These are phyloP conservation scores for Oryzias melastigma DNA, from an alignment of 2,113 vertebrate species.

Conservation along the genomic window DNA sequence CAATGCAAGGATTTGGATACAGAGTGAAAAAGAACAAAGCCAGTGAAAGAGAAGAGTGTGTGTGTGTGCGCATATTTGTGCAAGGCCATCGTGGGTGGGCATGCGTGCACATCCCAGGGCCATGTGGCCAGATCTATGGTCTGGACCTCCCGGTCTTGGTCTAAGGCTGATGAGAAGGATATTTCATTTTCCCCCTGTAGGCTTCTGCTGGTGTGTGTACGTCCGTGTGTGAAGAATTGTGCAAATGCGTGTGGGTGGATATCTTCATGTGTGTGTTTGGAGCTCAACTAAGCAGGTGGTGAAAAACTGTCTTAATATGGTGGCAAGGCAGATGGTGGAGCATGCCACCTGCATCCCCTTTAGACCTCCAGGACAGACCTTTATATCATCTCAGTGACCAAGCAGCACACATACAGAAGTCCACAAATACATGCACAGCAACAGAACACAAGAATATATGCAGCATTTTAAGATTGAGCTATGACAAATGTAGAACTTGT, in stretches of 20 bases:
- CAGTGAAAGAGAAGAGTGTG: neutral
- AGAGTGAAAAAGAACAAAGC: constrained; percentile 1
- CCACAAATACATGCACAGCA: constrained; percentile 15
- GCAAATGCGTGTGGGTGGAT: constrained; percentile 10
- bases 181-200: constrained; percentile 58
- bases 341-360: constrained; percentile 62
- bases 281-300: constrained; percentile 50
- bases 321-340: constrained; percentile 51
- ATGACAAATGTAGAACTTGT: too few relatives aligned
- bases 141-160: constrained; percentile 41
- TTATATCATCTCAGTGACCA: constrained; percentile 39
- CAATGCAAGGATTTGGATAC: constrained; percentile 13
- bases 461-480: constrained; percentile 3
- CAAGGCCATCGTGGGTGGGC: constrained; percentile 1
- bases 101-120: constrained; percentile 22
- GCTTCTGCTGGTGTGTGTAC: constrained; percentile 22
- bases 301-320: constrained; percentile 49
- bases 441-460: constrained; percentile 16
- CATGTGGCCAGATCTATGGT: constrained; percentile 54
- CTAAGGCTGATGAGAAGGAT: constrained; percentile 59
- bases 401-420: constrained; percentile 7
- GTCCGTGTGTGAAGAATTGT: neutral
- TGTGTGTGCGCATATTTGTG: constrained; percentile 28
- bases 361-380: constrained; percentile 51
- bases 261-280: constrained; percentile 22